Base-by-base conservation (phyloP, 2,797 vertebrate species). In the Pteropus rufus region DNA sequence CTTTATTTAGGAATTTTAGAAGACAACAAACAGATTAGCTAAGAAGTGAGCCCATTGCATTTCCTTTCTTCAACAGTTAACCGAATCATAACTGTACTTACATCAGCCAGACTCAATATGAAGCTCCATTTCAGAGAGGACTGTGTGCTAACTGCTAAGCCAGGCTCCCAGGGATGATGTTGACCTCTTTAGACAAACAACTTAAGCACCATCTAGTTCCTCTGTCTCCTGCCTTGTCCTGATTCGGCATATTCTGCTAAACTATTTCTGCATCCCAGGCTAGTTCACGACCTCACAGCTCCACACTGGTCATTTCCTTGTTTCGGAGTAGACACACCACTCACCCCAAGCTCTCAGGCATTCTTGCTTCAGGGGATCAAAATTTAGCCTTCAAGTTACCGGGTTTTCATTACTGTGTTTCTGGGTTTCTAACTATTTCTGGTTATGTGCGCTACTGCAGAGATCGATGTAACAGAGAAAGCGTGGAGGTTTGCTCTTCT, bases 171-270 rank as follows among this genome's bases (percentile, higher is more conserved):
- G 2, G 12, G 46, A 85, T 54, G 34, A 86, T 41, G 14, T 0
- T 97, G 75, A 52, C 89, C 95, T 97, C 56, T 36, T 95, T 91
- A 83, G 65, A 92, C 60, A 54, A 84, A 81, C 7, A 7, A 23
- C 70, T 65, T 80, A 80, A 89, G 60, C 34, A 56, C 23, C 41
- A 31, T 46, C 69, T 54, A 70, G 82, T 18, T 79, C 8, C 60
- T 58, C 2, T 10, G 9, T 69, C 19, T 3, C 52, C 44, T 84
- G 54, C 81, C 44, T 93, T 75, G 36, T 91, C 34, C 79, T 56
- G 36, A 39, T 62, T 91, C 73, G 90, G 56, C 89, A 46, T 39
- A 19, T 91, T 91, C 54, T 58, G 44, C 39, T 23, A 21, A 54
- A 23, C 67, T 14, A n/a, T 85, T 88, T 94, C 80, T 94, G 70